Evolutionary conservation across 2,797 vertebrate species (phyloP).

Genomic region (Yasuhikotakia modesta): DNA sequence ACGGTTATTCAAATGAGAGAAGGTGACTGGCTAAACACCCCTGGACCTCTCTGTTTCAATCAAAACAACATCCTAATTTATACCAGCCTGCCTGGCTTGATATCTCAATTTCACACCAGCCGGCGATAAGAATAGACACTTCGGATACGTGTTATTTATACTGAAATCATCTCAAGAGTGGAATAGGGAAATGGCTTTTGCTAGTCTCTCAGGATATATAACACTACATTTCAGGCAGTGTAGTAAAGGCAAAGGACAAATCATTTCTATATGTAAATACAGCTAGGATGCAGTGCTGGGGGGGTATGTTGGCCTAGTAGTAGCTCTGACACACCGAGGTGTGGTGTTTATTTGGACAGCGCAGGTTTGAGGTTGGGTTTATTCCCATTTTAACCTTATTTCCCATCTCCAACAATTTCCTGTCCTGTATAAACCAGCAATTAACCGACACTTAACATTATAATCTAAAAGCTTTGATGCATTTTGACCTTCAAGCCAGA

Average conservation of each 20-base stretch:
- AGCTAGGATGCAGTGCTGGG: too few species aligned
- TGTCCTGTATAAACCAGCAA: not conserved
- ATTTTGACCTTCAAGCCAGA: not conserved
- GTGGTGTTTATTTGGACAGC: not conserved
- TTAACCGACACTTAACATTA: not conserved
- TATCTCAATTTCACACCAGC: slow-evolving; percentile 53
- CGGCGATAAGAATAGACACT: slow-evolving; percentile 52
- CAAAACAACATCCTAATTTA: slow-evolving; percentile 41
- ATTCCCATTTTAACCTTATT: not conserved
- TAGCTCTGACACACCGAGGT: not conserved
- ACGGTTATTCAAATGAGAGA: slow-evolving; percentile 48
- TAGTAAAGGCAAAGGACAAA: slow-evolving; percentile 8
- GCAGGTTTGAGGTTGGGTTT: slow-evolving; percentile 8
- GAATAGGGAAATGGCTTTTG: slow-evolving; percentile 22
- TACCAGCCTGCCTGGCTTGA: slow-evolving; percentile 47
- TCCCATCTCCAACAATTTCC: not conserved
- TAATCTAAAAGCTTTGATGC: not conserved
- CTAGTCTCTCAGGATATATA: slow-evolving; percentile 15
- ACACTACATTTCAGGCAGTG: slow-evolving; percentile 2
- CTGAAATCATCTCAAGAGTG: slow-evolving; percentile 32
- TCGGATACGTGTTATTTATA: slow-evolving; percentile 51
- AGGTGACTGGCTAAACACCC: slow-evolving; percentile 43
- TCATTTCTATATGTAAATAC: slow-evolving; percentile 2
- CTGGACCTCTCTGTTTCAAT: slow-evolving; percentile 44
- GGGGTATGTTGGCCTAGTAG: not conserved